A percentile compares a stretch with the other conserved stretches of the same genome.
phyloP scores from a whole-genome alignment of 2,113 vertebrate genomes.

The Neodon shergylaensis region DNA sequence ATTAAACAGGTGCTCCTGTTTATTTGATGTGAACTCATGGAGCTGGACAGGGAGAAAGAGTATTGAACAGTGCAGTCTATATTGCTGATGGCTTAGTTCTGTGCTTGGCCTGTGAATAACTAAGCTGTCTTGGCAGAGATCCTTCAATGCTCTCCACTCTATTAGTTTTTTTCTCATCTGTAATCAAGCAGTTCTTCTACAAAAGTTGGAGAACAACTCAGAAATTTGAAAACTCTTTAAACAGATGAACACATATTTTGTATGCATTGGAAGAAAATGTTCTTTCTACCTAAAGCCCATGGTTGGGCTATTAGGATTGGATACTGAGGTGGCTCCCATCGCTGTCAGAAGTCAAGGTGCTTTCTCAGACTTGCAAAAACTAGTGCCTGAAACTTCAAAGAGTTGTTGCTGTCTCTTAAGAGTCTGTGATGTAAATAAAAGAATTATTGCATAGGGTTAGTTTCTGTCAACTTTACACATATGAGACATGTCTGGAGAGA shows the following conservation, averaged over 20 bases:
- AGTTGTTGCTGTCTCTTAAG: neutral
- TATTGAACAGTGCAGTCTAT: neutral
- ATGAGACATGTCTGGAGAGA: neutral
- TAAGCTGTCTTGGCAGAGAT: neutral
- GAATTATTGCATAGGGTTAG: neutral
- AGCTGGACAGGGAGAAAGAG: neutral
- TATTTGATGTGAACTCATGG: neutral
- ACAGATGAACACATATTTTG: neutral
- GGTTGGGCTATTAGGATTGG: neutral
- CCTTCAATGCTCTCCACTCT: neutral
- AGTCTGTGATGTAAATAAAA: neutral
- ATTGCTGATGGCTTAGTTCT: neutral
- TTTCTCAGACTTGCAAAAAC: neutral
- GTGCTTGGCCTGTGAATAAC: neutral
- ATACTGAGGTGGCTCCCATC: neutral
- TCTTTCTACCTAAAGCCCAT: neutral
- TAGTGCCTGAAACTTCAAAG: neutral
- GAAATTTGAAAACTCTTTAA: slow-evolving; percentile 15
- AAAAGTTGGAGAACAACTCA: neutral
- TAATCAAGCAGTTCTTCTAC: neutral
- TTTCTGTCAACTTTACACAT: neutral
- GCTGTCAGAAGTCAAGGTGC: neutral
- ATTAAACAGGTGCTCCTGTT: neutral
- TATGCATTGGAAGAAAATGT: neutral
- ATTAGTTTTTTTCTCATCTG: neutral